Conservation (phyloP, 2,888 invertebrate genomes). For the Pollenia angustigena region DNA sequence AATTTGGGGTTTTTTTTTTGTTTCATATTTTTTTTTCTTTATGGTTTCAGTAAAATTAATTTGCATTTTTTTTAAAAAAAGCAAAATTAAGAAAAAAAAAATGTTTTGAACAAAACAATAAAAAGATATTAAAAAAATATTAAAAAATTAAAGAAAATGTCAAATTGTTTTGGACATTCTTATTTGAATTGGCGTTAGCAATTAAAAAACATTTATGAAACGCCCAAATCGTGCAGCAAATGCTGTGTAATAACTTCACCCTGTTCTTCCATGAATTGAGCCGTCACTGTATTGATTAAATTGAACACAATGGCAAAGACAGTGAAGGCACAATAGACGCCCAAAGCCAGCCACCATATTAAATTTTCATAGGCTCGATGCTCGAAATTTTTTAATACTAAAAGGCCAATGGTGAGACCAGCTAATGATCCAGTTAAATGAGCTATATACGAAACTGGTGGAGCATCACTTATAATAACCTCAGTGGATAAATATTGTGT, state of each 20-base stretch:
- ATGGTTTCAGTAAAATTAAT: conserved; percentile 24
- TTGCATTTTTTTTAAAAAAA: conserved; percentile 68
- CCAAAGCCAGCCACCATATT: conserved; percentile 97
- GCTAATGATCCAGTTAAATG: conserved; percentile 97
- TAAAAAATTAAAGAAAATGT: conserved; percentile 18
- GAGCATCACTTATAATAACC: conserved; percentile 81
- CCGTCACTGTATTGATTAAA: conserved; percentile 86
- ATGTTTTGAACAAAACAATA: conserved; percentile 20
- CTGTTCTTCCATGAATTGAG: conserved; percentile 83
- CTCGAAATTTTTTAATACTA: conserved; percentile 97
- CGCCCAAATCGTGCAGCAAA: conserved; percentile 84
- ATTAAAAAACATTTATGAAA: conserved; percentile 80
- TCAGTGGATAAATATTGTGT: conserved; percentile 88
- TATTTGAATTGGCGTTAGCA: conserved; percentile 48
- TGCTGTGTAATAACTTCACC: conserved; percentile 84
- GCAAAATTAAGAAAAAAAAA: conserved; percentile 48
- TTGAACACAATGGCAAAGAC: conserved; percentile 97
- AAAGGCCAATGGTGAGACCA: conserved; percentile 95
- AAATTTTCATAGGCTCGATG: conserved; percentile 94
- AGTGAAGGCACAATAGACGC: conserved; percentile 96
- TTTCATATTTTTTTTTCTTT: conserved; percentile 57
- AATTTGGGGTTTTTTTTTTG: conserved; percentile 79
- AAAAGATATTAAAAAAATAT: conserved; percentile 39
- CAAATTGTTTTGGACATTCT: not conserved
- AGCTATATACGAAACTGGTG: conserved; percentile 97